Percentiles rank a stretch among this genome's conserved stretches.
These are phyloP conservation scores for Melanogrammus aeglefinus DNA, from an alignment of 2,797 vertebrate genomes.

Conservation along the genomic window DNA sequence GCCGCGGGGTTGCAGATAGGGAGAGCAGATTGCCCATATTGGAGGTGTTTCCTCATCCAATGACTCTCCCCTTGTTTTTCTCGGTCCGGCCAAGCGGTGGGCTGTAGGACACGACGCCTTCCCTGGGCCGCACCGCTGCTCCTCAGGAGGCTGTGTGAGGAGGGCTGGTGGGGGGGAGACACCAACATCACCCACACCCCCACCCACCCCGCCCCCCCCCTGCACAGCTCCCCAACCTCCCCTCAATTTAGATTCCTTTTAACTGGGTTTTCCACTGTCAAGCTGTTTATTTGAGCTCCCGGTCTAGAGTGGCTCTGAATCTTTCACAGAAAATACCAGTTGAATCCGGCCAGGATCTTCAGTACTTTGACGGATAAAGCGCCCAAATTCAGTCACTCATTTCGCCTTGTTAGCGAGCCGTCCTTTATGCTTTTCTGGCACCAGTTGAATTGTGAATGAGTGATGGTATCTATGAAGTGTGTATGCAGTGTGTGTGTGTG, in stretches of 20 bases:
- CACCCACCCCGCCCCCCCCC: neutral
- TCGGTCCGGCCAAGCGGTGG: too few species aligned
- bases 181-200: neutral
- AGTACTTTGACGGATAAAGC: neutral
- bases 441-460: constrained; percentile 30
- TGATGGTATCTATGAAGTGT: constrained; percentile 12
- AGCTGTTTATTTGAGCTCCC: neutral
- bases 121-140: too few species aligned
- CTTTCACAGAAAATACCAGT: neutral
- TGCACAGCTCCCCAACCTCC: neutral
- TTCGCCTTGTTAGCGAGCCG: neutral
- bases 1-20: neutral
- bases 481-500: too few species aligned
- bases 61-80: neutral
- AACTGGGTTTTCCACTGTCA: neutral
- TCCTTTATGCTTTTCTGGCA: neutral
- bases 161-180: neutral
- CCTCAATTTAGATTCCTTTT: neutral
- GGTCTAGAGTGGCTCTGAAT: neutral
- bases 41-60: neutral
- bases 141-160: neutral
- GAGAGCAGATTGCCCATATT: neutral
- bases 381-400: neutral
- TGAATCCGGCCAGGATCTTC: neutral
- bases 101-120: too few species aligned